phyloP scores from a whole-genome alignment of 2,113 vertebrate genomes.

The Dasypus novemcinctus region DNA sequence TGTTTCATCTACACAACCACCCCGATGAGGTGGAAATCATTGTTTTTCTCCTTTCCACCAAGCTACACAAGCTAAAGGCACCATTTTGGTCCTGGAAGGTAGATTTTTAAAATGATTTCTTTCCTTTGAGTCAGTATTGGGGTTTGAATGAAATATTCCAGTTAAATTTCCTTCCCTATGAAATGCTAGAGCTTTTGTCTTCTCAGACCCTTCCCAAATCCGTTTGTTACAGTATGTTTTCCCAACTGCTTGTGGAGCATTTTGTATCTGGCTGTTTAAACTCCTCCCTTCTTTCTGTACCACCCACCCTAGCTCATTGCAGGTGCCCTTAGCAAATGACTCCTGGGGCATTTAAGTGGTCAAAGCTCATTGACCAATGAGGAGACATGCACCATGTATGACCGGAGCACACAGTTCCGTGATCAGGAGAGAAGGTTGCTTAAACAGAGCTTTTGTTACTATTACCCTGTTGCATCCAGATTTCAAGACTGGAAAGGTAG shows the following conservation, averaged over 20 bases:
- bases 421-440: constrained; percentile 79
- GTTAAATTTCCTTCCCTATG: constrained; percentile 18
- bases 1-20: neutral
- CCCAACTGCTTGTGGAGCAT: constrained; percentile 65
- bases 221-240: constrained; percentile 58
- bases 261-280: constrained; percentile 66
- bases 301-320: constrained; percentile 81
- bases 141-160: constrained; percentile 69
- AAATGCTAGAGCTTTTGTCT: constrained; percentile 60
- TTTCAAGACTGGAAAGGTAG: constrained; percentile 82
- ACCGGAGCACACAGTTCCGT: constrained; percentile 72
- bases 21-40: neutral
- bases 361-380: constrained; percentile 83
- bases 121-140: constrained; percentile 66
- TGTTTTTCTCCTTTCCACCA: constrained; percentile 72
- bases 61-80: constrained; percentile 63
- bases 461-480: constrained; percentile 72
- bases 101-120: constrained; percentile 79
- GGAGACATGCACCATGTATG: constrained; percentile 70
- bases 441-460: constrained; percentile 69
- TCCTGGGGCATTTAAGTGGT: constrained; percentile 86
- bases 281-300: constrained; percentile 74
- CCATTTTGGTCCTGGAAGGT: constrained; percentile 77
- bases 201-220: constrained; percentile 41
- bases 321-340: constrained; percentile 86